phyloP scores from a whole-genome alignment of 2,797 vertebrate genomes.

The Halcyon chelicuti region DNA sequence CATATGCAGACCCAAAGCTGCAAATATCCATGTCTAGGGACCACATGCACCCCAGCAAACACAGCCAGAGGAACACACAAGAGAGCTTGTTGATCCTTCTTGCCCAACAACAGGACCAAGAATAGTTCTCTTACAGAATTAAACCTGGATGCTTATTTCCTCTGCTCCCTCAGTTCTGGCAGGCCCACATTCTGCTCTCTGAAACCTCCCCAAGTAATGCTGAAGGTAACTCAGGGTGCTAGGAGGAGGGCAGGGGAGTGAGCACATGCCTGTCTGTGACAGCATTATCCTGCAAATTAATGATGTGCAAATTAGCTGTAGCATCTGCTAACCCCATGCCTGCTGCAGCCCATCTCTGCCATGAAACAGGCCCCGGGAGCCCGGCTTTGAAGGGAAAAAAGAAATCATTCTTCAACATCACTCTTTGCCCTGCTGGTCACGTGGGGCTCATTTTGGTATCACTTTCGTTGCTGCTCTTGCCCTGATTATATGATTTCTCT shows the following conservation, averaged over 20 bases:
- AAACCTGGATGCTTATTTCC: background rate
- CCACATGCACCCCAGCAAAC: background rate
- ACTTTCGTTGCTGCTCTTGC: background rate
- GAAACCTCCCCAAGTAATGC: background rate
- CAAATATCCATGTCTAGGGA: background rate
- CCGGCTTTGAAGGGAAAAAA: background rate
- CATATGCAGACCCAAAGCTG: background rate
- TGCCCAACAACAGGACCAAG: background rate
- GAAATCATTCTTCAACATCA: background rate
- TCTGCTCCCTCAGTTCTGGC: background rate
- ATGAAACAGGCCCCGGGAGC: rapidly evolving
- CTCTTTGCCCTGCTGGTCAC: background rate
- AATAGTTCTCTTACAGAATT: background rate
- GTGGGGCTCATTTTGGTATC: background rate
- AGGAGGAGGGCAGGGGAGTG: rapidly evolving
- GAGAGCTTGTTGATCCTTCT: background rate
- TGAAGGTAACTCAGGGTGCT: background rate
- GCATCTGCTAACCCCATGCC: background rate
- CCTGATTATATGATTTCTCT: background rate
- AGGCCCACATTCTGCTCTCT: rapidly evolving
- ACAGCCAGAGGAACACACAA: background rate
- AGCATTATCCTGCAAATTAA: background rate
- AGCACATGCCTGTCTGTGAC: background rate
- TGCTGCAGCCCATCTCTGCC: background rate
- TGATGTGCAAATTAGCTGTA: background rate